Evolutionary conservation across 2,797 vertebrate genomes (phyloP), one percentile per base, ranked within the genome.

Genomic region (Sphaeramia orbicularis): DNA sequence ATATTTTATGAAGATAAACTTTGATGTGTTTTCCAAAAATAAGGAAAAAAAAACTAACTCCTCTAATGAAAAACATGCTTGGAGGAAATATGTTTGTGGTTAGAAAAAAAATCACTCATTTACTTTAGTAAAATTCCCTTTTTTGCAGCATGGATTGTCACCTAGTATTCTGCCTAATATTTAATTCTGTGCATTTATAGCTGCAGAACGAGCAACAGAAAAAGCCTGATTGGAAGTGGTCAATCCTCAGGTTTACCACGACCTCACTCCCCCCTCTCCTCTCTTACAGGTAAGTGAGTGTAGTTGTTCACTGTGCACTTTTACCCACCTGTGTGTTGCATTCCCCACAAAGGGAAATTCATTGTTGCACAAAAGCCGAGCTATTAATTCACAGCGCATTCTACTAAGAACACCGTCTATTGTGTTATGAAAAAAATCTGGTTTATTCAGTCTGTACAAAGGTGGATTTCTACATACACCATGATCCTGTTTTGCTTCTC

Each of bases 171-270:
- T 41, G 37, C 7, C 72, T 85, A 45, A 87, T 55, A 10, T 73
- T 10, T 56, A 42, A 38, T 36, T 86, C 36, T 93, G 74, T 87
- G 66, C 71, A 85, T 90, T 80, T 41, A 37, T 91, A 99, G 98
- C 91, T 99, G 98, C 89, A 95, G 98, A 85, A 98, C 98, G 6
- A 99, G 96, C 90, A 99, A 98, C 94, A 94, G 98, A 88, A 99
- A 99, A 81, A 99, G 95, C 85, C 90, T 99, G 85, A 99, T 99
- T 75, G 95, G 97, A 88, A 99, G 95, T 89, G 96, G 96, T 43
- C 97, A 97, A 83, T 94, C 98, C 40, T 84, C 97, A 69, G 96
- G 95, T 27, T 93, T 99, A 85, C 97, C 96, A 40, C 94, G 98
- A 40, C 97, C 98, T 44, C 98, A 99, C 78, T 99, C 97, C 0